Conservation (phyloP, 2,113 vertebrate species). For the Nipponia nippon region DNA sequence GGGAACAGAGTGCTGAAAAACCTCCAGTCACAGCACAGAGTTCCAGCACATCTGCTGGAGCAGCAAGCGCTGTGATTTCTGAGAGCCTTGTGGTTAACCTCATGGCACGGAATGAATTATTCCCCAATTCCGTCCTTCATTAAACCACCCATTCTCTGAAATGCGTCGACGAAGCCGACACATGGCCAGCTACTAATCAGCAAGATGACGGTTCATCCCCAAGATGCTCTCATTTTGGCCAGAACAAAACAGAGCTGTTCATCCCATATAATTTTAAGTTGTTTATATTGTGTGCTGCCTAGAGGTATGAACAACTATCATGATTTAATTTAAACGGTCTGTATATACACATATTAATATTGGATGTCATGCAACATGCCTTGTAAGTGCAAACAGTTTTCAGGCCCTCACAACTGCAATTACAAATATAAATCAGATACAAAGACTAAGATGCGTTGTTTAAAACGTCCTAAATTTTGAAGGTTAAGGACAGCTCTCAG, state of each 20-base stretch:
- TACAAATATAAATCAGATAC: background rate
- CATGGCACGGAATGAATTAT: conserved; percentile 62
- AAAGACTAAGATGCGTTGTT: background rate
- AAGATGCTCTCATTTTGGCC: background rate
- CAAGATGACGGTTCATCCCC: background rate
- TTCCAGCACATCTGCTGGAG: conserved; percentile 76
- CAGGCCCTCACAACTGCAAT: background rate
- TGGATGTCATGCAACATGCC: background rate
- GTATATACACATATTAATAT: background rate
- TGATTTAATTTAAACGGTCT: conserved; percentile 27
- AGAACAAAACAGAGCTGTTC: background rate
- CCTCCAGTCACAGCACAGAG: conserved; percentile 66
- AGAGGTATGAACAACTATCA: background rate
- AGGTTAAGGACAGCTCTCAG: background rate
- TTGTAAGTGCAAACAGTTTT: background rate
- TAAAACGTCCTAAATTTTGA: background rate
- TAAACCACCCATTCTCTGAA: conserved; percentile 60
- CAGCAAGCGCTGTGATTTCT: conserved; percentile 68
- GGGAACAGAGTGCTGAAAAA: conserved; percentile 54
- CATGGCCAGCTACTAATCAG: conserved; percentile 48
- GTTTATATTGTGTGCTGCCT: conserved; percentile 9
- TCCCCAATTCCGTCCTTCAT: conserved; percentile 56
- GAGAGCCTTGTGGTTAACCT: conserved; percentile 75
- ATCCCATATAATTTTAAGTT: background rate
- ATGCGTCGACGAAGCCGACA: conserved; percentile 54